Evolutionary conservation across 2,888 invertebrate genomes (phyloP).

Genomic region (Lymantria monacha): DNA sequence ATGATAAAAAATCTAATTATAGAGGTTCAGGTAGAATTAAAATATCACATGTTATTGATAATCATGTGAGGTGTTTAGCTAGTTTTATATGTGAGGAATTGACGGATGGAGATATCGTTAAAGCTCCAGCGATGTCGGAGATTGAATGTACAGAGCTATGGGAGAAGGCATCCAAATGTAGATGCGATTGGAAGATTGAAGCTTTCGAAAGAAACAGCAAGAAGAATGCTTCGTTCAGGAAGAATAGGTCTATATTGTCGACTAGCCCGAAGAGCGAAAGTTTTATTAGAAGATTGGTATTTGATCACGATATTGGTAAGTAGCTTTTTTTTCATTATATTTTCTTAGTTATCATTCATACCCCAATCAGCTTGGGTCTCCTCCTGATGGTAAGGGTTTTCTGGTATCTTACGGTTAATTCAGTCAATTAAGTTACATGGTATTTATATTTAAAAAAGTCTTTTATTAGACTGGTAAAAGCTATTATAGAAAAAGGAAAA

Average conservation of each 20-base stretch:
- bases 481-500: too few species aligned
- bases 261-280: slow-evolving; percentile 69
- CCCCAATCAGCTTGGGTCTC: too few species aligned
- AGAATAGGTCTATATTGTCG: slow-evolving; percentile 75
- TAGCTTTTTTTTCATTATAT: slow-evolving; percentile 5
- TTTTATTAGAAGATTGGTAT: slow-evolving; percentile 67
- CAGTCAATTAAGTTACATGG: too few species aligned
- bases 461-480: too few species aligned
- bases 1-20: slow-evolving; percentile 61
- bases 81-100: slow-evolving; percentile 71
- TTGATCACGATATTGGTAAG: slow-evolving; percentile 75
- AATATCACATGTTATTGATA: slow-evolving; percentile 55
- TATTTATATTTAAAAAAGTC: too few species aligned
- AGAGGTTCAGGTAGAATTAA: slow-evolving; percentile 60
- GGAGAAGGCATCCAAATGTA: slow-evolving; percentile 80
- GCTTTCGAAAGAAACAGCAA: slow-evolving; percentile 74
- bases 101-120: slow-evolving; percentile 52
- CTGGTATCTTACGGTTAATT: too few species aligned
- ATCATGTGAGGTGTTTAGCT: slow-evolving; percentile 68
- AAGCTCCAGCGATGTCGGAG: slow-evolving; percentile 80
- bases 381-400: too few species aligned
- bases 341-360: too few species aligned
- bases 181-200: slow-evolving; percentile 84
- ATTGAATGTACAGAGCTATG: slow-evolving; percentile 82
- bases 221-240: slow-evolving; percentile 77